Evolutionary conservation across 1,140 invertebrate species (phyloP).

Genomic region (Drosophila guanche): DNA sequence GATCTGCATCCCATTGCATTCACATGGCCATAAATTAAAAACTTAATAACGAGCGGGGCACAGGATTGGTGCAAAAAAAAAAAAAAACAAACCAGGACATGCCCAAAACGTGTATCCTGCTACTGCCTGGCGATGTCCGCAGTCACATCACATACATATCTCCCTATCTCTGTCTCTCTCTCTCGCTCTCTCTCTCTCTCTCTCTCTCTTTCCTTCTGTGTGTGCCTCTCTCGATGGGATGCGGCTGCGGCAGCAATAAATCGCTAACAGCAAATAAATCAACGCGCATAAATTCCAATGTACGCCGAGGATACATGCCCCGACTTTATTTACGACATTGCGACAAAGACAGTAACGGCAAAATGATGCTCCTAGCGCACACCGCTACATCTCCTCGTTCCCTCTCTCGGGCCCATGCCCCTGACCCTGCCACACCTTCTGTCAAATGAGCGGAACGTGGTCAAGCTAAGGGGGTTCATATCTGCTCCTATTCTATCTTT

Average conservation of each 20-base stretch:
- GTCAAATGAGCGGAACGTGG: slow-evolving; percentile 12
- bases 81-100: slow-evolving; percentile 58
- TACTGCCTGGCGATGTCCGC: slow-evolving; percentile 38
- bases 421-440: slow-evolving; percentile 12
- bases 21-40: slow-evolving; percentile 82
- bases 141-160: slow-evolving; percentile 52
- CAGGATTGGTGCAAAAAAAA: slow-evolving; percentile 41
- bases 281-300: slow-evolving; percentile 83
- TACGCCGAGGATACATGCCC: slow-evolving; percentile 72
- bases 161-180: slow-evolving; percentile 4
- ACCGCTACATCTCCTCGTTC: slow-evolving; percentile 11
- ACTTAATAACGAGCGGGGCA: slow-evolving; percentile 77
- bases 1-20: slow-evolving; percentile 52
- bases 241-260: slow-evolving; percentile 81
- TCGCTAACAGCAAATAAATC: slow-evolving; percentile 83
- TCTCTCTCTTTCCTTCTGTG: background rate
- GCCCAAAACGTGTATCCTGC: slow-evolving; percentile 75
- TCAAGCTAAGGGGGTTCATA: slow-evolving; percentile 22
- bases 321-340: slow-evolving; percentile 81
- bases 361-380: slow-evolving; percentile 54
- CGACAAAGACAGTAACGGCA: slow-evolving; percentile 78
- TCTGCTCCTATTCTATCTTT: background rate
- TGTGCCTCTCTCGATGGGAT: slow-evolving; percentile 45
- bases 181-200: slow-evolving; percentile 10
- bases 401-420: slow-evolving; percentile 18